A percentile compares a stretch with the other conserved stretches of the same genome.
These are phyloP conservation scores for Oreotragus oreotragus DNA, from an alignment of 2,113 vertebrate genomes.

Conservation along the genomic window DNA sequence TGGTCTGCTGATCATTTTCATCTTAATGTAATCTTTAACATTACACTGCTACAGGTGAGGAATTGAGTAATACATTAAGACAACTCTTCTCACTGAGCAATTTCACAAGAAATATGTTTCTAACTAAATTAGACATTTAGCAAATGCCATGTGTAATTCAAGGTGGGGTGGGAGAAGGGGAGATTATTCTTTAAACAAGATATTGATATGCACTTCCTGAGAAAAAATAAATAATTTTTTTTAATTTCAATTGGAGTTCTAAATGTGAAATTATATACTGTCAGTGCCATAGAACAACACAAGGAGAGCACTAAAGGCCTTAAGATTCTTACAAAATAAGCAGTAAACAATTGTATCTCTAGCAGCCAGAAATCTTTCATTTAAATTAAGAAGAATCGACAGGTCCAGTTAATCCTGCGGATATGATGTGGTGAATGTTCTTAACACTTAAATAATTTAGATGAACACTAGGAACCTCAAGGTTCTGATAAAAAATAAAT, in stretches of 20 bases:
- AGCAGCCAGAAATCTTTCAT: slow-evolving; percentile 14
- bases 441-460: slow-evolving; percentile 15
- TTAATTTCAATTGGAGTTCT: slow-evolving; percentile 17
- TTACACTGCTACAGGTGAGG: slow-evolving; percentile 64
- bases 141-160: slow-evolving; percentile 38
- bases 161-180: background rate
- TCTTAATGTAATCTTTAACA: slow-evolving; percentile 75
- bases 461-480: background rate
- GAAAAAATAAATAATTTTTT: background rate
- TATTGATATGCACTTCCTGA: background rate
- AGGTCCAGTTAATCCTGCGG: background rate
- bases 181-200: background rate
- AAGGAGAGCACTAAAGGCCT: background rate
- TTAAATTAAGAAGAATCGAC: slow-evolving; percentile 25
- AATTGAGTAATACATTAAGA: slow-evolving; percentile 67
- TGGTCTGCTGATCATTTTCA: slow-evolving; percentile 71
- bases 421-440: background rate
- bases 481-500: background rate
- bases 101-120: slow-evolving; percentile 68
- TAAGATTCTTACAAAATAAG: background rate
- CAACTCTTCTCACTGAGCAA: slow-evolving; percentile 60
- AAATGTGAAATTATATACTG: background rate
- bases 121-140: slow-evolving; percentile 52
- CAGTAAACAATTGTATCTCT: background rate
- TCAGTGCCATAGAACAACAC: background rate